A percentile compares a stretch with the other conserved stretches of the same genome.
These are phyloP conservation scores for Aphidius gifuensis DNA, from an alignment of 1,140 invertebrate genomes.

Conservation along the genomic window DNA sequence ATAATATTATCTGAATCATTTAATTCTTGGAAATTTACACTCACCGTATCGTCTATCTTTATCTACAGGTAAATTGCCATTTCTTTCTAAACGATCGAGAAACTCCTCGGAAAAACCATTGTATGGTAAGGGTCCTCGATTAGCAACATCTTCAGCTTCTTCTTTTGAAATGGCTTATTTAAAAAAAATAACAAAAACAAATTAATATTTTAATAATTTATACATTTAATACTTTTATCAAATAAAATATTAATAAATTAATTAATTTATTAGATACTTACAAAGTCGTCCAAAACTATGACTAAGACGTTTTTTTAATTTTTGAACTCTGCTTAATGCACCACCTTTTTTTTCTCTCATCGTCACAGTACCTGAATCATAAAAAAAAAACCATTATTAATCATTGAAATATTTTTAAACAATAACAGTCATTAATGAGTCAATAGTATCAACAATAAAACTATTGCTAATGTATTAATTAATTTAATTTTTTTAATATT, in stretches of 20 bases:
- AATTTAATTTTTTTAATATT: too few species aligned
- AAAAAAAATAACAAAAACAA: conserved; percentile 34
- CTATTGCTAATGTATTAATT: too few species aligned
- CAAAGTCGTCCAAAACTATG: conserved; percentile 88
- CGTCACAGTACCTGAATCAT: conserved; percentile 61
- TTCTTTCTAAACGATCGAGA: conserved; percentile 83
- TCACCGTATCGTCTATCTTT: conserved; percentile 55
- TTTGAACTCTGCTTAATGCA: conserved; percentile 82
- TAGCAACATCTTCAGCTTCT: conserved; percentile 65
- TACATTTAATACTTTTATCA: not conserved
- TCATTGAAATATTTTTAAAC: not conserved
- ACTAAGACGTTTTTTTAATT: conserved; percentile 85
- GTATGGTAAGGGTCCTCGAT: conserved; percentile 71
- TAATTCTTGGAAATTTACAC: conserved; percentile 9
- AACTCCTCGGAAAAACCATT: conserved; percentile 90
- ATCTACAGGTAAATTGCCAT: conserved; percentile 74
- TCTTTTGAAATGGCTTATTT: conserved; percentile 72
- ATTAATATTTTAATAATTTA: not conserved
- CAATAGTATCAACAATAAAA: not conserved
- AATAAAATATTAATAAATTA: not conserved
- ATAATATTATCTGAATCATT: not conserved
- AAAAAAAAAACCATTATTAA: conserved; percentile 12
- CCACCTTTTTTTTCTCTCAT: conserved; percentile 89
- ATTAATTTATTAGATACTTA: conserved; percentile 51
- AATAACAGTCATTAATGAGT: not conserved